phyloP scores from a whole-genome alignment of 2,113 vertebrate genomes.

The Podarcis muralis region DNA sequence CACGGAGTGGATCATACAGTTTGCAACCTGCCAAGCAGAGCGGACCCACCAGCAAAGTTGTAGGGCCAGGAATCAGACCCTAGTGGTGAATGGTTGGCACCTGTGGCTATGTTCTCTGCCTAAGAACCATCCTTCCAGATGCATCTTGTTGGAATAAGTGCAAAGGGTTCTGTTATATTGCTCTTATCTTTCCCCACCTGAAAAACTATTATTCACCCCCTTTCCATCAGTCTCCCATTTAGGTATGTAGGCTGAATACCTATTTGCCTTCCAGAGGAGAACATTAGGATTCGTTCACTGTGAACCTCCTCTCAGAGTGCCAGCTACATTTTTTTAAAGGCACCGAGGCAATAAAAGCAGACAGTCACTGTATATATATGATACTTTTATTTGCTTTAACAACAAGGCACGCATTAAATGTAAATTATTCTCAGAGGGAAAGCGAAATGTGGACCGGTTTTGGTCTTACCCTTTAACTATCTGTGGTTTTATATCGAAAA shows the following conservation, averaged over 20 bases:
- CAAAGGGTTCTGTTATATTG: slow-evolving; percentile 1
- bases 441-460: slow-evolving; percentile 22
- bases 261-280: slow-evolving; percentile 42
- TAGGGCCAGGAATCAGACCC: no score
- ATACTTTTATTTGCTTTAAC: slow-evolving; percentile 17
- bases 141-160: slow-evolving; percentile 17
- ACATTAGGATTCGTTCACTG: slow-evolving; percentile 39
- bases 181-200: slow-evolving; percentile 13
- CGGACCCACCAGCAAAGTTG: not conserved
- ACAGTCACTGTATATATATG: slow-evolving; percentile 3
- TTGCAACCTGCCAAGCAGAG: no score
- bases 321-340: slow-evolving; percentile 30
- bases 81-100: not conserved
- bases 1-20: not conserved
- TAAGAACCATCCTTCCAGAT: not conserved
- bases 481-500: slow-evolving; percentile 38
- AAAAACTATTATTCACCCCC: slow-evolving; percentile 44
- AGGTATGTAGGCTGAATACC: slow-evolving; percentile 37
- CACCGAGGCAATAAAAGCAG: slow-evolving; percentile 27
- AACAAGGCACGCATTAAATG: slow-evolving; percentile 31
- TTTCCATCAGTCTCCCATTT: slow-evolving; percentile 32
- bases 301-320: slow-evolving; percentile 29
- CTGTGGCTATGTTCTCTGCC: no score
- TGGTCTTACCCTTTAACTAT: slow-evolving; percentile 33
- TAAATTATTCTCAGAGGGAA: slow-evolving; percentile 38